Evolutionary conservation across 2,113 vertebrate species (phyloP), one percentile per base, ranked within the genome.

Genomic region (Istiophorus platypterus): DNA sequence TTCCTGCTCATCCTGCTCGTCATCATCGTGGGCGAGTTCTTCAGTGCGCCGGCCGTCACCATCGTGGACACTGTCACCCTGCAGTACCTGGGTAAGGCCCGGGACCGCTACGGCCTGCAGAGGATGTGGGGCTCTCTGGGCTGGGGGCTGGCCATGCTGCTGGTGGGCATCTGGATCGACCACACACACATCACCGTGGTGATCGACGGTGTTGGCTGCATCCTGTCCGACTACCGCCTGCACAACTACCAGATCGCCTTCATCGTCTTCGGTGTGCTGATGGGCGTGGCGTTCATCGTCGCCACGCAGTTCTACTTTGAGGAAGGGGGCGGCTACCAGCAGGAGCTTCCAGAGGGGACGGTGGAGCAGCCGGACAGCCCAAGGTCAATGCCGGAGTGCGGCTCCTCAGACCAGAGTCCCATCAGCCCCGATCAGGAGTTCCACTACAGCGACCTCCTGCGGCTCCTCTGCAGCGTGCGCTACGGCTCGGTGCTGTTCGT

Each of bases 91-190:
- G 98, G 98, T 2, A 96, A 95, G 12, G 96, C 99, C 75, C 90
- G 98, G 2, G 98, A 99, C 85, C 97, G 97, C 4, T 99, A 99
- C 2, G 98, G 98, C 20, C 85, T 99, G 82, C 98, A 99, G 93
- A 94, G 98, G 26, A 99, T 99, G 98, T 99, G 98, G 98, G 98
- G 98, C 0, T 99, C 98, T 3, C 94, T 99, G 88, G 98, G 98
- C 76, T 99, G 98, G 98, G 98, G 98, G 0, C 81, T 99, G 81
- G 96, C 97, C 56, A 99, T 99, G 98, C 95, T 99, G 47, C 96
- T 96, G 0, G 97, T 99, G 79, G 98, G 98, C 54, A 98, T 99
- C 51, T 97, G 97, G 84, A 99, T 99, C 3, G 98, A 99, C 92
- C 96, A 98, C 78, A 98, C 98, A 0, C 96, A 95, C 81, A 76